These are phyloP conservation scores for Tangara arthus DNA, from an alignment of 2,797 vertebrate species.

Conservation along the genomic window DNA sequence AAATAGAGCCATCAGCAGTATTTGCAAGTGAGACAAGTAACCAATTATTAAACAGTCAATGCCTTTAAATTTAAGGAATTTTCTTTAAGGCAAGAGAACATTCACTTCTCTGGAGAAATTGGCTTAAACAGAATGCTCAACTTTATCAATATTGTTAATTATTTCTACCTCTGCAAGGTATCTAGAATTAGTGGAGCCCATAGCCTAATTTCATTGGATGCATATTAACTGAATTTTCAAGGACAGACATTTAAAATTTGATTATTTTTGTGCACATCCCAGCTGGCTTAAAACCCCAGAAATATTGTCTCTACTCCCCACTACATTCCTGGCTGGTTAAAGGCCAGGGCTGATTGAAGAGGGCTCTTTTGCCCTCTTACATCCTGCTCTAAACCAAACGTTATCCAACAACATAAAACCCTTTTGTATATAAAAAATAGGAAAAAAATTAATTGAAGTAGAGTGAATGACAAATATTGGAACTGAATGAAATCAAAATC, in stretches of 20 bases:
- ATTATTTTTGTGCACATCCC: background rate
- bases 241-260: background rate
- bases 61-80: background rate
- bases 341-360: background rate
- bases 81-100: background rate
- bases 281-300: background rate
- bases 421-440: background rate
- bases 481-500: background rate
- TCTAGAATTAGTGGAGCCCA: background rate
- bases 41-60: slow-evolving; percentile 10
- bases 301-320: background rate
- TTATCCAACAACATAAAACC: background rate
- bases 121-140: background rate
- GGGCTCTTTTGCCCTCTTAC: background rate
- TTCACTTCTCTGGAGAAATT: background rate
- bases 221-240: background rate
- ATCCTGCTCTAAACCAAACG: background rate
- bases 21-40: background rate
- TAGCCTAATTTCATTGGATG: background rate
- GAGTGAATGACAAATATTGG: background rate
- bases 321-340: background rate
- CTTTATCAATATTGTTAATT: background rate
- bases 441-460: background rate
- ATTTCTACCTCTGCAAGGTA: background rate
- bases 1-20: background rate